phyloP scores from a whole-genome alignment of 2,888 invertebrate species.

The Belgica antarctica region DNA sequence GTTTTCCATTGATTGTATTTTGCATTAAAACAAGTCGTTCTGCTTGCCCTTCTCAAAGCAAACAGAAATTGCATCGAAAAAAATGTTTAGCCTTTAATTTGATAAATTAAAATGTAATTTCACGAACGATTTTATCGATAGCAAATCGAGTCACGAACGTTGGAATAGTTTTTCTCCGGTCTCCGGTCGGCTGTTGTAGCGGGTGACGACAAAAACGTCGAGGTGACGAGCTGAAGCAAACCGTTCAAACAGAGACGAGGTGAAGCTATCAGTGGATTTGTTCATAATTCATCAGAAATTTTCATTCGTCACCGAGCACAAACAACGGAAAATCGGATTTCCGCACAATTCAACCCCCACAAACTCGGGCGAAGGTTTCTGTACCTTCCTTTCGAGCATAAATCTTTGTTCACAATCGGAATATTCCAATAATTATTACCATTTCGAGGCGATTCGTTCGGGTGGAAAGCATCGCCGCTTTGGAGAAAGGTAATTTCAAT shows the following conservation, averaged over 20 bases:
- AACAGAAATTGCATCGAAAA: slow-evolving; percentile 31
- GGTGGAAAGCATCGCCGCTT: no score
- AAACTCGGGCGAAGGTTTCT: not conserved
- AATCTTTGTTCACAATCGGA: slow-evolving; percentile 34
- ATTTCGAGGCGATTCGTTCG: slow-evolving; percentile 18
- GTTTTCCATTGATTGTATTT: slow-evolving; percentile 15
- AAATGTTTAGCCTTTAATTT: slow-evolving; percentile 32
- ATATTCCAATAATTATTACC: slow-evolving; percentile 28
- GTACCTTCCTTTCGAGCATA: slow-evolving; percentile 36
- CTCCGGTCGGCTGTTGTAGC: not conserved
- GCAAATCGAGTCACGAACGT: not conserved
- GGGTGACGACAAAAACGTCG: not conserved
- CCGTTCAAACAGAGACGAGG: not conserved
- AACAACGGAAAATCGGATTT: slow-evolving; percentile 43
- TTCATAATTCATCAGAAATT: slow-evolving; percentile 44
- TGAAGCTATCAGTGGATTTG: slow-evolving; percentile 29
- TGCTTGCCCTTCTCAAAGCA: not conserved
- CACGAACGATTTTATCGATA: not conserved
- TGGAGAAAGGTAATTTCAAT: slow-evolving; percentile 11
- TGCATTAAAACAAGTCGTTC: not conserved
- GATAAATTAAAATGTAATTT: slow-evolving; percentile 37
- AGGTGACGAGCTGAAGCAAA: slow-evolving; percentile 23
- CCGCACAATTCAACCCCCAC: slow-evolving; percentile 28
- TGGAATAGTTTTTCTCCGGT: no score
- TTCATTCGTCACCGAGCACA: slow-evolving; percentile 43